phyloP scores from a whole-genome alignment of 2,113 vertebrate genomes.

The Entomyzon cyanotis region DNA sequence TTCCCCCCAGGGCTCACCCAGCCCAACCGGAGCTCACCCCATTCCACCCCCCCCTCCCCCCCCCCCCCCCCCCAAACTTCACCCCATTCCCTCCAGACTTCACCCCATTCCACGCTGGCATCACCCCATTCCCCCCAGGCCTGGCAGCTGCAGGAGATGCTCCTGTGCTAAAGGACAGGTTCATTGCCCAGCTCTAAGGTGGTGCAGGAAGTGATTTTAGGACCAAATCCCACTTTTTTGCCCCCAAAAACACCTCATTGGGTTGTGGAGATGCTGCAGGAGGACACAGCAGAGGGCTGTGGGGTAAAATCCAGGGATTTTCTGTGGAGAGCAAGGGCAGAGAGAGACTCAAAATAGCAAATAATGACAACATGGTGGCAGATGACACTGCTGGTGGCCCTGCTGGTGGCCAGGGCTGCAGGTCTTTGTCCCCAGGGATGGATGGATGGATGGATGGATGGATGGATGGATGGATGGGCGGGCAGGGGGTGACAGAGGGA shows the following conservation, averaged over 20 bases:
- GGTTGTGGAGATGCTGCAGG: accelerated
- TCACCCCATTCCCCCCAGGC: neutral
- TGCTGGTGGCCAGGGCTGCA: neutral
- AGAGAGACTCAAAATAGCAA: neutral
- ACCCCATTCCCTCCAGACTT: neutral
- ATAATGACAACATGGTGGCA: neutral
- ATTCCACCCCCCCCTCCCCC: no score
- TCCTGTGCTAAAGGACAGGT: neutral
- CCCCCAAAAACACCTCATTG: accelerated
- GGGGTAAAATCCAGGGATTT: neutral
- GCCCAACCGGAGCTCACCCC: no score
- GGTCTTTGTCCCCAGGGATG: neutral
- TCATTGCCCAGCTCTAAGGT: neutral
- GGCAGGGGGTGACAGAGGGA: neutral
- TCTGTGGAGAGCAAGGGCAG: neutral
- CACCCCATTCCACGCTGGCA: no score
- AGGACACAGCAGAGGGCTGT: accelerated
- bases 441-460: neutral
- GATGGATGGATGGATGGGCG: no score
- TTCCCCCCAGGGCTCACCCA: no score
- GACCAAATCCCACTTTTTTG: neutral
- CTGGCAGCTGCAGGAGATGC: neutral
- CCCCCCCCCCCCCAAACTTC: no score
- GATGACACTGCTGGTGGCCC: neutral
- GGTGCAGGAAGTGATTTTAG: neutral